Conservation (phyloP, 2,797 vertebrate genomes). For the Hephaestus fuliginosus region DNA sequence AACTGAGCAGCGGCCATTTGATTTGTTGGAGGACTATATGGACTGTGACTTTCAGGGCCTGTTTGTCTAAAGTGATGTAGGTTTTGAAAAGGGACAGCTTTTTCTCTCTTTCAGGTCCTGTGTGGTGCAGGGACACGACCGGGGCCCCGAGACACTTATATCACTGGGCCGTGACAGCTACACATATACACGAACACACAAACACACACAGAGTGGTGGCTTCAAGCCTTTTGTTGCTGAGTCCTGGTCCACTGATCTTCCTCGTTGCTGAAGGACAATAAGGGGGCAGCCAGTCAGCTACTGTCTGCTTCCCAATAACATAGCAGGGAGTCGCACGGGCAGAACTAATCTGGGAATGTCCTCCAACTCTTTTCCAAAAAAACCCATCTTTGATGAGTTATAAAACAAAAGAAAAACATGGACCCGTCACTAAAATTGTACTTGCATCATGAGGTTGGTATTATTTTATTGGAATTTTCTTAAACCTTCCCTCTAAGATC, state of each 20-base stretch:
- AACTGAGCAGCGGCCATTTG: conserved; percentile 83
- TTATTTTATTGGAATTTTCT: conserved; percentile 16
- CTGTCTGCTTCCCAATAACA: conserved; percentile 88
- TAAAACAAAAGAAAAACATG: conserved; percentile 51
- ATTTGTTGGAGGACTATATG: conserved; percentile 84
- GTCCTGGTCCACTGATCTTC: conserved; percentile 85
- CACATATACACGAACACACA: conserved; percentile 71
- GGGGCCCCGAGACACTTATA: conserved; percentile 84
- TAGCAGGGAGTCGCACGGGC: conserved; percentile 87
- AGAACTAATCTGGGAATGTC: conserved; percentile 92
- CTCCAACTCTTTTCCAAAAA: conserved; percentile 65
- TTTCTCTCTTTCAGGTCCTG: conserved; percentile 77
- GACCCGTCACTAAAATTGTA: conserved; percentile 10
- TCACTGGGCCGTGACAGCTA: conserved; percentile 88
- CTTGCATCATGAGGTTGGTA: conserved; percentile 9
- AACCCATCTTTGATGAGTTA: conserved; percentile 36
- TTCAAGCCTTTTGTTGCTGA: conserved; percentile 86
- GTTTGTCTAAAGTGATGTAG: conserved; percentile 74
- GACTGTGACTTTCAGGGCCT: conserved; percentile 85
- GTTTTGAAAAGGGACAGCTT: conserved; percentile 87
- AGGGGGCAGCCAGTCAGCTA: conserved; percentile 82
- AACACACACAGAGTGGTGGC: conserved; percentile 79
- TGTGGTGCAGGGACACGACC: conserved; percentile 75
- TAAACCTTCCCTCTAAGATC: not conserved
- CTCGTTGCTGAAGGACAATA: conserved; percentile 86